phyloP scores from a whole-genome alignment of 2,888 invertebrate genomes.

The Polymixis lichenea region DNA sequence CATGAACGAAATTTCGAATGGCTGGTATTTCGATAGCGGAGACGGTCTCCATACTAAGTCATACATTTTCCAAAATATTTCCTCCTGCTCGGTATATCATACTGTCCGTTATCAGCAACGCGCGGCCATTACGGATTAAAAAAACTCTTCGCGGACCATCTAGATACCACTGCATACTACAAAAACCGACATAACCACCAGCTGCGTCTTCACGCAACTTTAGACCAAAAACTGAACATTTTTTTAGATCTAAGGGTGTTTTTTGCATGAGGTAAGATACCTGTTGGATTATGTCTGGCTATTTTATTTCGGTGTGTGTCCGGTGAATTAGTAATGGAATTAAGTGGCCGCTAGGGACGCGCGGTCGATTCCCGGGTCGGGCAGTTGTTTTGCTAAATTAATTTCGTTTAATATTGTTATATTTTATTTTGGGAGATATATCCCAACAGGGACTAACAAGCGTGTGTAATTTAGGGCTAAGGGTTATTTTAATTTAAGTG shows the following conservation, averaged over 20 bases:
- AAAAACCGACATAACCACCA: conserved; percentile 47
- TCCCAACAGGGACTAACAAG: conserved; percentile 39
- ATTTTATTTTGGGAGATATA: conserved; percentile 45
- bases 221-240: neutral
- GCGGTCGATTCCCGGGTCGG: conserved; percentile 73
- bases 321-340: conserved; percentile 86
- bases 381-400: conserved; percentile 74
- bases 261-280: conserved; percentile 19
- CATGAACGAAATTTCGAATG: neutral
- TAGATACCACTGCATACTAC: conserved; percentile 74
- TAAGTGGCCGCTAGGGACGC: conserved; percentile 83
- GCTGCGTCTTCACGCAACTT: conserved; percentile 37
- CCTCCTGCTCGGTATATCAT: conserved; percentile 79
- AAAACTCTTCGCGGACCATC: conserved; percentile 85
- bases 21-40: too few relatives aligned
- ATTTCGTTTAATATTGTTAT: conserved; percentile 64
- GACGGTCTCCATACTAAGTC: conserved; percentile 64
- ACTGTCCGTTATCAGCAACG: conserved; percentile 80
- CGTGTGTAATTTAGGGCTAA: conserved; percentile 5
- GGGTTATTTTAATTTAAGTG: conserved; percentile 4
- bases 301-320: conserved; percentile 83
- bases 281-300: conserved; percentile 66
- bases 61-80: conserved; percentile 72
- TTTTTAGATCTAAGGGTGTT: neutral
- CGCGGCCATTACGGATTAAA: conserved; percentile 86